Evolutionary conservation across 2,797 vertebrate species (phyloP).

Genomic region (Sebastes itinus): DNA sequence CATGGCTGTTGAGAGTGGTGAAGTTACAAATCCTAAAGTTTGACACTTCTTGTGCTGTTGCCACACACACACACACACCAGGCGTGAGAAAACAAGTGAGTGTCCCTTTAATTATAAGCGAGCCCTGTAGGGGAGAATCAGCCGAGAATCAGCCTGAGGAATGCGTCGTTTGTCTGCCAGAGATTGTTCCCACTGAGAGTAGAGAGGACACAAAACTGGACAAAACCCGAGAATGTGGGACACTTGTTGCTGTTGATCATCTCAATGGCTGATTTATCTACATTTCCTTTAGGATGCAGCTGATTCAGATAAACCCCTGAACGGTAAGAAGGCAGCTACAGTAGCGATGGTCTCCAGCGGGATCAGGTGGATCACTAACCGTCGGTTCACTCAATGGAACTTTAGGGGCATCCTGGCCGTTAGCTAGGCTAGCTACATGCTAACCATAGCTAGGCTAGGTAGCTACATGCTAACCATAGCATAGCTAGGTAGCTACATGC

Average conservation of each 20-base stretch:
- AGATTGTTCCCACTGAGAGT: conserved; percentile 76
- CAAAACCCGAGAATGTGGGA: conserved; percentile 41
- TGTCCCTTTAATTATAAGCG: conserved; percentile 82
- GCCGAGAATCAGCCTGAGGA: conserved; percentile 74
- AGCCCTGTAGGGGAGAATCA: conserved; percentile 71
- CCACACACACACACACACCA: not conserved
- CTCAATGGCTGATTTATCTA: conserved; percentile 10
- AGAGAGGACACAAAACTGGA: conserved; percentile 58
- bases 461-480: no score
- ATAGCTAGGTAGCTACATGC: conserved; percentile 37
- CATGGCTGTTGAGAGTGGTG: not conserved
- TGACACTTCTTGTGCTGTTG: not conserved
- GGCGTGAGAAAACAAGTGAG: conserved; percentile 65
- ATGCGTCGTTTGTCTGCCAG: conserved; percentile 78
- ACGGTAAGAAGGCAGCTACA: conserved; percentile 65
- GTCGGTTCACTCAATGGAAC: conserved; percentile 71
- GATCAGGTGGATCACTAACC: conserved; percentile 78
- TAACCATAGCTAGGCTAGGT: no score
- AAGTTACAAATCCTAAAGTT: not conserved
- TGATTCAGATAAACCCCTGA: not conserved
- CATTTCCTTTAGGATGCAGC: not conserved
- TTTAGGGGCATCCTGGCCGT: conserved; percentile 50
- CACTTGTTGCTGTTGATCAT: conserved; percentile 20
- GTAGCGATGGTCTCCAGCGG: conserved; percentile 32
- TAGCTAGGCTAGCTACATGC: conserved; percentile 48